Evolutionary conservation across 2,797 vertebrate genomes (phyloP), one percentile per base, ranked within the genome.

Genomic region (Rhincodon typus): DNA sequence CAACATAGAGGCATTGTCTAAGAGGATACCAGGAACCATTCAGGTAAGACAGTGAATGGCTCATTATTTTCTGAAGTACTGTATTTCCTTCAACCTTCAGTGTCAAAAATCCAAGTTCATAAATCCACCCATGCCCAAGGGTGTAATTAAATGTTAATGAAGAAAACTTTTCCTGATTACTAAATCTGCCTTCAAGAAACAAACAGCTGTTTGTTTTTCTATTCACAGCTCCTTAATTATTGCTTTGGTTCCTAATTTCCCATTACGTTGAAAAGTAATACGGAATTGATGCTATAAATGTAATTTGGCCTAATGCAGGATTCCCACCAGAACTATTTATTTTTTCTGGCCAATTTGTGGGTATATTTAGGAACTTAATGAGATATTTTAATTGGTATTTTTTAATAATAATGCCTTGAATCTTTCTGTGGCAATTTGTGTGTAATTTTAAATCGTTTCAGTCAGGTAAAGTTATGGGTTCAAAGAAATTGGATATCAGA

Each of bases 11-110:
- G 96, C 96, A 82, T 97, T 98, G 88, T 96, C 95, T 67, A 97
- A 97, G n/a, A 1, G 97, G 10, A 50, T 98, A 94, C 98, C 98
- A 27, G 4, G 0, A 19, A 95, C 94, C 34, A 96, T 98, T 94
- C 97, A 98, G 98, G 98, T 98, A 96, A 96, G 96, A 74, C 90
- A 13, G 30, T 30, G 46, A 74, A 94, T 77, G 27, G 10, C n/a
- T 25, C 90, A 93, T 17, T 25, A n/a, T 19, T 84, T 84, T 46
- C 21, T 21, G 10, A 8, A n/a, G 4, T 21, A 90, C 15, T n/a
- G 6, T 15, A 69, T 3, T 42, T 42, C 90, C 42, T 93, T 93
- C 38, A 23, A 23, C 12, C 7, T 93, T n/a, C 38, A 42, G 62
- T 50, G 62, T 69, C 57, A 38, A 5, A 57, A 91, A 62, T n/a